A percentile compares a stretch with the other conserved stretches of the same genome.
These are phyloP conservation scores for Lampris megalopsis DNA, from an alignment of 2,113 vertebrate species.

Conservation along the genomic window DNA sequence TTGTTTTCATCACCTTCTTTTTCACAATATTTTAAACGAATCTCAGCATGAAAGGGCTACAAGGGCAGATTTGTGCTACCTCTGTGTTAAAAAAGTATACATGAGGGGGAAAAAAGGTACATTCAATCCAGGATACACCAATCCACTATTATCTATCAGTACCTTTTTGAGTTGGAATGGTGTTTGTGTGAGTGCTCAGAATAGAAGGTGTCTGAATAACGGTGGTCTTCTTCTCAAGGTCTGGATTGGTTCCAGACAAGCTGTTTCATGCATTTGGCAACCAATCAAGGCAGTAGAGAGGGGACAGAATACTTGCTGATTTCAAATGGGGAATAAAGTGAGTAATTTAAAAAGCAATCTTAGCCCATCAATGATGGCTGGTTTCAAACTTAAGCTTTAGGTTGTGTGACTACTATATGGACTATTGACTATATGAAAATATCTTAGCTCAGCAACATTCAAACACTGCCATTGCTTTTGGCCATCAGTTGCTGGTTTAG, in stretches of 20 bases:
- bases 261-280: slow-evolving; percentile 30
- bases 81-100: background rate
- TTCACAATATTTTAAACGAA: background rate
- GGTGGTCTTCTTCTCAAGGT: slow-evolving; percentile 40
- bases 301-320: background rate
- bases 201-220: background rate
- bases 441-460: slow-evolving; percentile 9
- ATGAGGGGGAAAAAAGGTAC: background rate
- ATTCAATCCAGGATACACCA: background rate
- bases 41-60: background rate
- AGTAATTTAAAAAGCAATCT: background rate
- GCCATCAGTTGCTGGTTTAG: slow-evolving; percentile 16
- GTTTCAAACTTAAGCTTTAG: slow-evolving; percentile 14
- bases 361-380: background rate
- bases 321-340: background rate
- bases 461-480: slow-evolving; percentile 10
- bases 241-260: slow-evolving; percentile 25
- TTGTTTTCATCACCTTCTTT: too few relatives aligned
- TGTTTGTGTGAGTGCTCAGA: slow-evolving; percentile 4
- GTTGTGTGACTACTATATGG: background rate
- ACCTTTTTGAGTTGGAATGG: background rate
- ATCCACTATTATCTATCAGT: background rate
- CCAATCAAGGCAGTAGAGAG: slow-evolving; percentile 1
- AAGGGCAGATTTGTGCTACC: background rate
- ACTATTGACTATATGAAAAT: slow-evolving; percentile 3